Evolutionary conservation across 2,113 vertebrate species (phyloP), one percentile per base, ranked within the genome.

Genomic region (Vidua macroura): DNA sequence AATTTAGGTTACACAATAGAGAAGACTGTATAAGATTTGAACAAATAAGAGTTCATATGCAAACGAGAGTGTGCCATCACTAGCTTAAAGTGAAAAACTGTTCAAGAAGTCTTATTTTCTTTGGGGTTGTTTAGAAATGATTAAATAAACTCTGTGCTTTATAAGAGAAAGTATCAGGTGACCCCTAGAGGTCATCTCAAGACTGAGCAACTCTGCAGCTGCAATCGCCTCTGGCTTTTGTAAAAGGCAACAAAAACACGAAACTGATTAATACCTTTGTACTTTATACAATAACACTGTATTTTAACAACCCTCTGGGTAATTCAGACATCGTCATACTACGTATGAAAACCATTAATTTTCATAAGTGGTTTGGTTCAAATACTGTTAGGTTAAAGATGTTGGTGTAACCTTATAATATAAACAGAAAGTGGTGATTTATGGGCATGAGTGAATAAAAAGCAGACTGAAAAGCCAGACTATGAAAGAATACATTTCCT

Each of bases 181-280:
- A 91, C 90, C 87, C 77, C 63, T 91, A 93, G 64, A 95, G 92
- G 90, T 97, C 88, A 88, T n/a, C 64, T 93, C 60, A 63, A 92
- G 72, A 53, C 85, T 74, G 58, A 80, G 60, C 90, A 94, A 81
- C 41, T 59, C 55, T 31, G 41, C 48, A 60, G 60, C 31, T 33
- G 41, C 44, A 53, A 18, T 86, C 16, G 39, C 28, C 60, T 30
- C 20, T 12, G 20, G 23, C 48, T 94, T 95, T 83, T 81, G 35
- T 75, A 70, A 92, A 92, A 93, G n/a, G 85, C 43, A 56, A 69
- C 44, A 76, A 55, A 90, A 82, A 0, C 23, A 5, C 10, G n/a
- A 46, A 81, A 69, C 23, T 51, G 35, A 63, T 94, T 87, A 77
- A 53, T 44, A 64, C 33, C 24, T 93, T 94, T 68, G 24, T 56